Base-by-base conservation (phyloP, 2,888 invertebrate genomes). In the Mimumesa dahlbomi region DNA sequence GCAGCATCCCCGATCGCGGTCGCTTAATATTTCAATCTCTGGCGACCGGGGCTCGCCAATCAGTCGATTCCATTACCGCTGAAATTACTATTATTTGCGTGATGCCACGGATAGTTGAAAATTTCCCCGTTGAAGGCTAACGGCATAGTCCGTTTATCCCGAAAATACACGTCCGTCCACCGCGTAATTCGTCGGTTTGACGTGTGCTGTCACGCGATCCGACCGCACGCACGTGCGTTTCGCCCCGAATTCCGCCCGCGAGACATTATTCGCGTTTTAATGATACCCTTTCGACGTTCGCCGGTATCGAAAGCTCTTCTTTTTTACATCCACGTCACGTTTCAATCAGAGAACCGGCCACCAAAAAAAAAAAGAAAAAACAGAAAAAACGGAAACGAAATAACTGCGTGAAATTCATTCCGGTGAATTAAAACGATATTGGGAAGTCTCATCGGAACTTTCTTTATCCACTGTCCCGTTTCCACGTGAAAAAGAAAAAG, bases 151-250 rank as follows among this genome's bases (percentile, higher is more conserved):
- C 71, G 72, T 77, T 77, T 78, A 72, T 68, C 64, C 66, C 48
- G 77, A 69, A 75, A 75, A 78, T 75, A 69, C 63, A 59, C 61
- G 57, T 49, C 72, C 63, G 38, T 66, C 65, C 66, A 56, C 74
- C 77, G 52, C 72, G 79, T 72, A 75, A 77, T 75, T 78, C 79
- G 77, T 75, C 65, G 72, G 65, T 77, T 77, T 77, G 77, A 78
- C 77, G 75, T 50, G 54, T 43, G 58, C 71, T 63, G 78, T 77
- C 77, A 78, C 68, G 78, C 78, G 78, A 78, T 75, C 61, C 68
- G 48, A 69, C 75, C 78, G 61, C 63, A 69, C 52, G 63, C 50
- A 49, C 58, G 69, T 59, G 62, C 73, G 59, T 58, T 38, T 31
- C 45, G 36, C 63, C 18, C 50, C 18, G 59, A 64, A 61, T 59